phyloP scores from a whole-genome alignment of 1,140 invertebrate genomes.

The Danaus melanippus region DNA sequence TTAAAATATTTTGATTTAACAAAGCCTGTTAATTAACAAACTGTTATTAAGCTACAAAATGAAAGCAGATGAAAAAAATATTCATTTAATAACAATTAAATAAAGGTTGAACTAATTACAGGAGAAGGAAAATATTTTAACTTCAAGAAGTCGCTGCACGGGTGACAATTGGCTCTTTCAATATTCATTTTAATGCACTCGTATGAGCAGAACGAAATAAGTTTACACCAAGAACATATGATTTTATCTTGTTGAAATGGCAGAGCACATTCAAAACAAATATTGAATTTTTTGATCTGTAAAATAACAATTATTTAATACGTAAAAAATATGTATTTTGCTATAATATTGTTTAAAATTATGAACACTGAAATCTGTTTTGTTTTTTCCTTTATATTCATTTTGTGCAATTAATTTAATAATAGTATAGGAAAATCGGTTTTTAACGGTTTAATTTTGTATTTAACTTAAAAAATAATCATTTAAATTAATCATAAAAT shows the following conservation, averaged over 20 bases:
- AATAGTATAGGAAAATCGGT: no score
- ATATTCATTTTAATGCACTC: constrained; percentile 45
- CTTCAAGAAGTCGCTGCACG: constrained; percentile 42
- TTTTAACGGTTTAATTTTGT: no score
- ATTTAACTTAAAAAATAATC: neutral
- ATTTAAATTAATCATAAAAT: constrained; percentile 1
- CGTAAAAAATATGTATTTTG: constrained; percentile 2
- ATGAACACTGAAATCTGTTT: no score
- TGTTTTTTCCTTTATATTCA: no score
- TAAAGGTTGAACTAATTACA: neutral
- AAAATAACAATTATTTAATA: constrained; percentile 18
- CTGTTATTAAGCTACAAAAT: no score
- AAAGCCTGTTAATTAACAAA: no score
- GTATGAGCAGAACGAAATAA: constrained; percentile 43
- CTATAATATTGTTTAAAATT: neutral
- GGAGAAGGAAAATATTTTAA: constrained; percentile 29
- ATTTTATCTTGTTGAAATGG: constrained; percentile 37
- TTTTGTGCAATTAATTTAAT: no score
- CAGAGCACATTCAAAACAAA: constrained; percentile 55
- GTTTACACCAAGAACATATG: constrained; percentile 37
- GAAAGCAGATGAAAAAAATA: no score
- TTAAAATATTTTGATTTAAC: no score
- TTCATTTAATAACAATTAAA: no score
- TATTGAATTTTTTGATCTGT: constrained; percentile 42
- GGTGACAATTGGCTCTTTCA: constrained; percentile 39